A percentile compares a stretch with the other conserved stretches of the same genome.
Evolutionary conservation across 1,140 invertebrate genomes (phyloP).

Genomic region (Neodiprion lecontei): DNA sequence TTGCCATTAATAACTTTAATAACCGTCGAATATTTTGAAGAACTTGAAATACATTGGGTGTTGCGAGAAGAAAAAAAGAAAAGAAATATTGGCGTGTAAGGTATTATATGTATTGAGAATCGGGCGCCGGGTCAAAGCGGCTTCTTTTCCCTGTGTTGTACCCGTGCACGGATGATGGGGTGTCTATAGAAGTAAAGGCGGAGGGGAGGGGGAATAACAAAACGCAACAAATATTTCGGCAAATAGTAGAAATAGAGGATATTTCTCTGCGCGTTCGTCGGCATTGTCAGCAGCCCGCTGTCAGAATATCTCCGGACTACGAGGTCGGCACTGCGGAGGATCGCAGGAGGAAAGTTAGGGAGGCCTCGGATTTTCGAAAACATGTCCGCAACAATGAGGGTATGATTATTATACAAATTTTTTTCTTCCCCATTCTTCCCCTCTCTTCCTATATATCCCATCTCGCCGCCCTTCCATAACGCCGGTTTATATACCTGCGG

Average conservation of each 20-base stretch:
- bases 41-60: background rate
- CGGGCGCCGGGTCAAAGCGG: conserved; percentile 13
- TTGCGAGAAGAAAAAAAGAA: background rate
- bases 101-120: no score
- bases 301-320: background rate
- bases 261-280: background rate
- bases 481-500: conserved; percentile 43
- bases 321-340: background rate
- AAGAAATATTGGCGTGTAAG: background rate
- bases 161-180: no score
- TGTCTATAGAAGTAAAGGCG: conserved; percentile 4
- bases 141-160: background rate
- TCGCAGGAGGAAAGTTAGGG: background rate
- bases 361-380: conserved; percentile 51
- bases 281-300: background rate
- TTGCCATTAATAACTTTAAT: conserved; percentile 60
- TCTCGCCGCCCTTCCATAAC: background rate
- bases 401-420: conserved; percentile 56
- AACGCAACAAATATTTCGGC: conserved; percentile 59
- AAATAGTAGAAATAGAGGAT: conserved; percentile 1
- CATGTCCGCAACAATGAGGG: conserved; percentile 60
- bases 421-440: conserved; percentile 32
- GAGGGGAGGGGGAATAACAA: conserved; percentile 37
- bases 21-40: conserved; percentile 36
- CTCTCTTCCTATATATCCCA: conserved; percentile 28